These are phyloP conservation scores for Zaprionus bogoriensis DNA, from an alignment of 2,888 invertebrate genomes.

Conservation along the genomic window DNA sequence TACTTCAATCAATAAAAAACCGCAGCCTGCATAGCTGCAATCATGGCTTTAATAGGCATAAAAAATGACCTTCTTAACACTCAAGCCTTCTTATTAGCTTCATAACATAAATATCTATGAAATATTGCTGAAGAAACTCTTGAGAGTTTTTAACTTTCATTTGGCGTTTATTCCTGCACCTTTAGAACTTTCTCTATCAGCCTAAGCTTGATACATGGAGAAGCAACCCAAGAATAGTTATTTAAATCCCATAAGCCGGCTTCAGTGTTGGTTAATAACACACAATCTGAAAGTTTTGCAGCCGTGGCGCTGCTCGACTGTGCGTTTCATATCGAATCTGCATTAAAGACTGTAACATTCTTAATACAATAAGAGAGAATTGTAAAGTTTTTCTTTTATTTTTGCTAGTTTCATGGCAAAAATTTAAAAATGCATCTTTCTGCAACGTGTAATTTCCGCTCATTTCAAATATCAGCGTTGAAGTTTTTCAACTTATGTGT, in stretches of 20 bases:
- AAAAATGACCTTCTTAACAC: too few relatives aligned
- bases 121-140: background rate
- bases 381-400: slow-evolving; percentile 22
- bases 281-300: background rate
- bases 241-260: background rate
- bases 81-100: background rate
- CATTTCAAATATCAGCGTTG: slow-evolving; percentile 54
- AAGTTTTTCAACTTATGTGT: background rate
- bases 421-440: slow-evolving; percentile 60
- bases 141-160: background rate
- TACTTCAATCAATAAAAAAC: too few relatives aligned
- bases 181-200: background rate
- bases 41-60: too few relatives aligned
- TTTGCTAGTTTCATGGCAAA: slow-evolving; percentile 49
- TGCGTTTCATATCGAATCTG: background rate
- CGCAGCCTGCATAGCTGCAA: too few relatives aligned
- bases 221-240: too few relatives aligned
- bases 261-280: background rate
- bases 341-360: too few relatives aligned
- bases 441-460: slow-evolving; percentile 64
- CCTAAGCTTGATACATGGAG: background rate
- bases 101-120: background rate
- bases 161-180: background rate
- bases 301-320: background rate
- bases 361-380: too few relatives aligned